Base-by-base conservation (phyloP, 2,113 vertebrate genomes). In the Lucifuga dentata region DNA sequence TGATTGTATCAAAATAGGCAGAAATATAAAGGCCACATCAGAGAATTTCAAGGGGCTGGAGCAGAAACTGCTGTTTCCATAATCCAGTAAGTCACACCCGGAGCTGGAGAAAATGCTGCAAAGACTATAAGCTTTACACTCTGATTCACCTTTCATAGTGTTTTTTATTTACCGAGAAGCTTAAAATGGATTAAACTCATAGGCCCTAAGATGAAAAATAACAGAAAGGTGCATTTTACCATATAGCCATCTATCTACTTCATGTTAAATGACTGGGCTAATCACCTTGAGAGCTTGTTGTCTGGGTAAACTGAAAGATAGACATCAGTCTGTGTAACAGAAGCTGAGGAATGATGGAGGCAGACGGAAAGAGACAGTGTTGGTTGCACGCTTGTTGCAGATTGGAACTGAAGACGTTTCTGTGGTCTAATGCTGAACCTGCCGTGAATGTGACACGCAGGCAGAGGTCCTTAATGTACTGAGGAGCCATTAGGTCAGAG, bases 41-140 rank as follows among this genome's bases (percentile, higher is more conserved):
- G 64, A 66, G 50, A 80, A 81, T 43, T 80, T 49, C 71, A 76
- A 63, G 86, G 79, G 80, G 67, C 73, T 72, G 68, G 64, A 82
- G 81, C 51, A 65, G 68, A 77, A 84, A 81, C 81, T 73, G 81
- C 84, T 84, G 83, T 86, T 88, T 77, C 81, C 74, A 44, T 91
- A 89, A 90, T 92, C 87, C 88, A 88, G 75, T 87, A 80, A 86
- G 85, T 90, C 86, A 85, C 78, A 85, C 86, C 88, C 84, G 83
- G 71, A 80, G 78, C 88, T 82, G 81, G 84, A 80, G 75, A 88
- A 72, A 89, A 89, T 79, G 80, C 79, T 46, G 77, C 70, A 68
- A 79, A 76, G 68, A 88, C 84, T 74, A 64, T 66, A 67, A 39
- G 83, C 85, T 89, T 85, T 81, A 73, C 77, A 65, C 83, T 62